Base-by-base conservation (phyloP, 30 jellyfish, hydroid and myxozoan species). In the Cassiopea andromeda region DNA sequence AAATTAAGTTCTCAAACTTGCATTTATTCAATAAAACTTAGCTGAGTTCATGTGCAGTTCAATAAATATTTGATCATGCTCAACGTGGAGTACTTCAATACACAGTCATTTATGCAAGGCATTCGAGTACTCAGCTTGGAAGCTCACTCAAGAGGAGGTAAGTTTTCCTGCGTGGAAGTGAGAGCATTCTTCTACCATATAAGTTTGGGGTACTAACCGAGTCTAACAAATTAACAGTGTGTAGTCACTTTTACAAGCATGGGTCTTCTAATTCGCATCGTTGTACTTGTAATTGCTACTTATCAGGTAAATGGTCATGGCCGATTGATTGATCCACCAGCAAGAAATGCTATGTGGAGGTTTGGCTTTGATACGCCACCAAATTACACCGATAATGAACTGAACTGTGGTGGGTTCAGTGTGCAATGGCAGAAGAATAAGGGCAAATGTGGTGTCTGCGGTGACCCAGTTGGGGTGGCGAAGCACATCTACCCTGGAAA, bases 391-490 rank as follows among this genome's bases (percentile, higher is more conserved):
- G 98, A 94, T 69, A 94, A 94, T 81, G 98, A 85, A 70, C 88
- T 75, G 92, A 79, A 79, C 77, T 94, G 98, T 70, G 98, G 98
- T 2, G 98, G 98, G 12, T 83, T 81, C 77, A 75, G 90, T 45
- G 82, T 85, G 14, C 95, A 92, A 44, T 86, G 95, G 92, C 66
- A 44, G 66, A 79, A 75, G 46, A 94, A 94, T 74, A 70, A 82
- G 8, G 98, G 98, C 44, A 87, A 92, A 66, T 94, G 98, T 70
- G 98, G 98, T 15, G 96, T 94, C 44, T 94, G 98, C 68, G 98
- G 98, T 3, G 98, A 94, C 78, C 86, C 98, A 2, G 91, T 77
- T 7, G 90, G 91, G 50, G 83, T 85, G 70, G 87, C 75, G 64
- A 78, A 84, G 74, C 98, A 94, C 80, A 80, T 75, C 75, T 81